phyloP scores from a whole-genome alignment of 1,140 invertebrate species.

The Catajapyx aquilonaris region DNA sequence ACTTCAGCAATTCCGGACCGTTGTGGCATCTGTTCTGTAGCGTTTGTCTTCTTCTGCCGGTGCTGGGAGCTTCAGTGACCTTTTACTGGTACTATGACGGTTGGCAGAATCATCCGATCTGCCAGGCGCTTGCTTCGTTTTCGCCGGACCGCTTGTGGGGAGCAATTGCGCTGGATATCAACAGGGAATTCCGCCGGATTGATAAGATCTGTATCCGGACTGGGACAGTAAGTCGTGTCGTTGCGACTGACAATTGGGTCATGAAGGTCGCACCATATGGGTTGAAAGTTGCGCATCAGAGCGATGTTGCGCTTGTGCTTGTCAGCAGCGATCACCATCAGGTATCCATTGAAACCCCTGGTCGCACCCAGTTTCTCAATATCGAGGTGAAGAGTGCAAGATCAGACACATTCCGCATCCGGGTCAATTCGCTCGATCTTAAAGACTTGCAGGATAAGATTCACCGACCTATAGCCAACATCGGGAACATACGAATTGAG shows the following conservation, averaged over 20 bases:
- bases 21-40: constrained; percentile 4
- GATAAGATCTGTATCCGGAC: constrained; percentile 52
- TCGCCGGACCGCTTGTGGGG: constrained; percentile 32
- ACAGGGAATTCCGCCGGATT: constrained; percentile 51
- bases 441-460: constrained; percentile 57
- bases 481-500: constrained; percentile 54
- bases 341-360: constrained; percentile 33
- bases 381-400: constrained; percentile 48
- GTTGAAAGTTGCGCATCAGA: constrained; percentile 51
- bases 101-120: constrained; percentile 53
- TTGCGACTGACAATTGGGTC: constrained; percentile 75
- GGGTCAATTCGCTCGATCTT: constrained; percentile 55
- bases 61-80: constrained; percentile 11
- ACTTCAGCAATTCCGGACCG: neutral
- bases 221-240: constrained; percentile 41
- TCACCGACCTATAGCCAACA: constrained; percentile 43
- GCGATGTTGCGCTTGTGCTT: constrained; percentile 48
- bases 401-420: constrained; percentile 20
- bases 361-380: constrained; percentile 50
- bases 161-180: constrained; percentile 44
- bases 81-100: constrained; percentile 38
- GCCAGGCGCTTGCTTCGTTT: constrained; percentile 34
- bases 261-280: constrained; percentile 59
- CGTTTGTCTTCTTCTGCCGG: constrained; percentile 12
- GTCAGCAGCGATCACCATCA: constrained; percentile 49